Conservation (phyloP, 1,140 invertebrate genomes). For the Drosophila ohnishii region DNA sequence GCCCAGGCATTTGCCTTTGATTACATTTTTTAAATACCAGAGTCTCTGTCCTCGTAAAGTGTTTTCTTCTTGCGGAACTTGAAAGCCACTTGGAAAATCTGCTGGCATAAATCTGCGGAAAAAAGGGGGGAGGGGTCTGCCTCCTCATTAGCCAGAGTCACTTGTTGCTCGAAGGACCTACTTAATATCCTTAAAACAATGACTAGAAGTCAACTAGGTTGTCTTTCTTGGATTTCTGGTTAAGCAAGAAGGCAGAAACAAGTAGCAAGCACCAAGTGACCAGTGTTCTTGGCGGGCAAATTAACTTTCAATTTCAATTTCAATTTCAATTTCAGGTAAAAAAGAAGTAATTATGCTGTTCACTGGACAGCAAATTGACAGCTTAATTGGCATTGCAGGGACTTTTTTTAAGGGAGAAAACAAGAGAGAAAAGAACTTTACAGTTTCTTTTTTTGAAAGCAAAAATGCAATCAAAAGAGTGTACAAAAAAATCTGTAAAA, state of each 20-base stretch:
- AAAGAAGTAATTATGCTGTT: conserved; percentile 50
- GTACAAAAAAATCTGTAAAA: too few species aligned
- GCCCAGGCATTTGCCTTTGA: conserved; percentile 11
- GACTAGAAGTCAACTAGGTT: not conserved
- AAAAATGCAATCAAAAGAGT: not conserved
- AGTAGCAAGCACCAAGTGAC: not conserved
- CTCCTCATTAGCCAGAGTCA: conserved; percentile 45
- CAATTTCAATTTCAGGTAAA: conserved; percentile 8
- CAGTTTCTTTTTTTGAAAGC: not conserved
- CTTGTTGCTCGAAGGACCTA: conserved; percentile 45
- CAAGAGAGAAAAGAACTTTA: not conserved
- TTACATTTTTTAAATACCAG: conserved; percentile 29
- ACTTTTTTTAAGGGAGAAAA: not conserved
- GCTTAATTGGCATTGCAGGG: not conserved
- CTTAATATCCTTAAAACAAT: conserved; percentile 52
- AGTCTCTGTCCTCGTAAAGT: not conserved
- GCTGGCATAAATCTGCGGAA: conserved; percentile 2
- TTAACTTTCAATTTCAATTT: not conserved
- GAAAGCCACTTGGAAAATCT: not conserved
- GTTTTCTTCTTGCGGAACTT: not conserved
- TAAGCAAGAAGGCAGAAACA: not conserved
- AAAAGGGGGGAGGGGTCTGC: not conserved
- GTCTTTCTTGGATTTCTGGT: not conserved
- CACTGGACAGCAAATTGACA: not conserved
- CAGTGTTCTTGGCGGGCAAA: not conserved